Conservation (phyloP, 2,797 vertebrate species). For the Helarctos malayanus region DNA sequence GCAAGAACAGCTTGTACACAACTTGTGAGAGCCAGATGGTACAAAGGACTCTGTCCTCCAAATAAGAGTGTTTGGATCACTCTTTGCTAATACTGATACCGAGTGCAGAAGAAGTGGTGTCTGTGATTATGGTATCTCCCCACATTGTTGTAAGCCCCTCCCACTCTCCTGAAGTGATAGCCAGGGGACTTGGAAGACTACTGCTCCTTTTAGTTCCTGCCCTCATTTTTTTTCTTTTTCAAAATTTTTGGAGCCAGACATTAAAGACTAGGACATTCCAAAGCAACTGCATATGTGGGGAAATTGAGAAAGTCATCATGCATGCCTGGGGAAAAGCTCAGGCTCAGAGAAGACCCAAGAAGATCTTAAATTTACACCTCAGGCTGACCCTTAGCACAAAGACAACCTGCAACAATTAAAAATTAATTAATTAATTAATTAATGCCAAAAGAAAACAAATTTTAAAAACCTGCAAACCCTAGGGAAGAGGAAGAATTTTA, state of each 20-base stretch:
- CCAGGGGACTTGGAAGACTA: not conserved
- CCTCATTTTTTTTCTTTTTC: not conserved
- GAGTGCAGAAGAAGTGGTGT: not conserved
- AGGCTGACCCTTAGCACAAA: not conserved
- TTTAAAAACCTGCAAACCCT: not conserved
- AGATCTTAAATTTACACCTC: not conserved
- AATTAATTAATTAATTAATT: not conserved
- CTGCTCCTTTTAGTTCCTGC: not conserved
- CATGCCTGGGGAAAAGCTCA: not conserved
- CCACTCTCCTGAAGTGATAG: not conserved
- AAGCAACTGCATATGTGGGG: not conserved
- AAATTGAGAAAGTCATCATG: not conserved
- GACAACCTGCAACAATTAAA: not conserved
- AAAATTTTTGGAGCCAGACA: too few species aligned
- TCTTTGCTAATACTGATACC: not conserved
- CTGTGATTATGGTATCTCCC: not conserved
- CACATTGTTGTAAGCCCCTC: too few species aligned
- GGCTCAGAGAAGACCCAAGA: not conserved
- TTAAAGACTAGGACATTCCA: not conserved
- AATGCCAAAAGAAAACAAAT: not conserved
- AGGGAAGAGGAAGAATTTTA: not conserved
- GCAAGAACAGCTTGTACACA: not conserved
- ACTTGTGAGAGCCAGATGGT: not conserved
- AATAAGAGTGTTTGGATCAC: not conserved
- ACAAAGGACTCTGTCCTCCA: not conserved